These are phyloP conservation scores for Valencia hispanica DNA, from an alignment of 2,797 vertebrate species.

Conservation along the genomic window DNA sequence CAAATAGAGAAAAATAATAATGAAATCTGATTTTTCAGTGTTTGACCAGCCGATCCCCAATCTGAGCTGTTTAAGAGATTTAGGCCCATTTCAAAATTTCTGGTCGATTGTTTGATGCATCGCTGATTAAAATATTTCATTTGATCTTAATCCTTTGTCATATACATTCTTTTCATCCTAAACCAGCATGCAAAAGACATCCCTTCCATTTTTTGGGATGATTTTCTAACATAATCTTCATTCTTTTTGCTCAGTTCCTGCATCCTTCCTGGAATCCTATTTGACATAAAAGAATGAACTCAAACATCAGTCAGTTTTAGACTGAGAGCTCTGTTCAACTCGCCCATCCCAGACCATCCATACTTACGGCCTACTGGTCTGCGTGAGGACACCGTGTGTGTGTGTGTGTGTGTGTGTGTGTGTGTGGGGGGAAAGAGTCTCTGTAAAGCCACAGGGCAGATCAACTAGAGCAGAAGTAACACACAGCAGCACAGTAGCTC, in stretches of 20 bases:
- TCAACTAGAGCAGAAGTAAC: conserved; percentile 77
- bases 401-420: conserved; percentile 16
- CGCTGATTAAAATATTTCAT: too few relatives aligned
- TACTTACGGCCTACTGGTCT: conserved; percentile 30
- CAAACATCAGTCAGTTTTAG: neutral
- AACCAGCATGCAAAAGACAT: neutral
- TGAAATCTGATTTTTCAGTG: too few relatives aligned
- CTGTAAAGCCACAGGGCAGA: conserved; percentile 58
- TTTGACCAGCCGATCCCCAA: too few relatives aligned
- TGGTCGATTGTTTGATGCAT: too few relatives aligned
- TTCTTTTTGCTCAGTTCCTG: neutral
- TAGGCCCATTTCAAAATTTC: too few relatives aligned
- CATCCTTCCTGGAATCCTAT: neutral
- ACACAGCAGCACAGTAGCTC: conserved; percentile 48
- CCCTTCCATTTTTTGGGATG: neutral
- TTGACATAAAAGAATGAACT: neutral
- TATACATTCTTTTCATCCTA: neutral
- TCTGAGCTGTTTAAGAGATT: too few relatives aligned
- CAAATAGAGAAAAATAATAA: too few relatives aligned
- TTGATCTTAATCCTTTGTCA: too few relatives aligned
- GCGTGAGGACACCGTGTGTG: conserved; percentile 25
- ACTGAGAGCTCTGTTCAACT: neutral
- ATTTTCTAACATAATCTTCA: neutral
- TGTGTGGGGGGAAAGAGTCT: conserved; percentile 34
- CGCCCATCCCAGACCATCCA: conserved; percentile 34